Percentiles rank a stretch among this genome's conserved stretches.
These are phyloP conservation scores for Setophaga kirtlandii DNA, from an alignment of 2,113 vertebrate genomes.

Conservation along the genomic window DNA sequence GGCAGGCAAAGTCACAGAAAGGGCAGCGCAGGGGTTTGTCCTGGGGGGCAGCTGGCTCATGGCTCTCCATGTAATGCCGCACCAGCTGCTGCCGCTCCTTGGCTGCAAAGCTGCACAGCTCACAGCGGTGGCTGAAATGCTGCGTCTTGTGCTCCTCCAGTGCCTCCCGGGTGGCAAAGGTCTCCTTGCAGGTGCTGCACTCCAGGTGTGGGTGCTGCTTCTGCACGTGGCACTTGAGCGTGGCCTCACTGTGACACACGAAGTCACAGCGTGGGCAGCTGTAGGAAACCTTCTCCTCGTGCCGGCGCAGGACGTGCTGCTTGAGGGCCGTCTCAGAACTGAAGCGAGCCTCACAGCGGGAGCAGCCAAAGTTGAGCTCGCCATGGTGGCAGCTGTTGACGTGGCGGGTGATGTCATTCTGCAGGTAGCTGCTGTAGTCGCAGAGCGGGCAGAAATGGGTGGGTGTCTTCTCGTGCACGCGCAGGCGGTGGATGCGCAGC, in stretches of 20 bases:
- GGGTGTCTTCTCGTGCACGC: slow-evolving; percentile 89
- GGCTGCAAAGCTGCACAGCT: slow-evolving; percentile 84
- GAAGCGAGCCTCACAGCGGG: slow-evolving; percentile 84
- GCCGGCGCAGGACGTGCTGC: slow-evolving; percentile 85
- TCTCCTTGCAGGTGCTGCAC: slow-evolving; percentile 80
- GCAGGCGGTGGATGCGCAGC: slow-evolving; percentile 84
- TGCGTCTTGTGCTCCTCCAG: slow-evolving; percentile 79
- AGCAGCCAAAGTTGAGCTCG: slow-evolving; percentile 78
- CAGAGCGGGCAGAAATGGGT: slow-evolving; percentile 89
- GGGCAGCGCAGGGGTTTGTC: slow-evolving; percentile 82
- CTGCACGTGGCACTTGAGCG: slow-evolving; percentile 81
- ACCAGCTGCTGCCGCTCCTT: slow-evolving; percentile 83
- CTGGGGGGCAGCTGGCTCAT: slow-evolving; percentile 67
- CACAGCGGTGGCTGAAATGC: slow-evolving; percentile 85
- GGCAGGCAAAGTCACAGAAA: slow-evolving; percentile 85
- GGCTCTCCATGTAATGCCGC: slow-evolving; percentile 84
- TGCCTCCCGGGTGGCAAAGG: slow-evolving; percentile 73
- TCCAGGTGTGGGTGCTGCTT: slow-evolving; percentile 78
- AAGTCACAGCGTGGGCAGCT: slow-evolving; percentile 82
- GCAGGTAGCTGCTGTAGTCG: slow-evolving; percentile 89
- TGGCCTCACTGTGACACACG: slow-evolving; percentile 76
- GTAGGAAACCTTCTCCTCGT: slow-evolving; percentile 73
- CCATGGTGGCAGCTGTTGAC: slow-evolving; percentile 87
- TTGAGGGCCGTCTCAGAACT: slow-evolving; percentile 89
- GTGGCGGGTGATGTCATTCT: slow-evolving; percentile 88